Evolutionary conservation across 2,888 invertebrate genomes (phyloP).

Genomic region (Chalcis sispes): DNA sequence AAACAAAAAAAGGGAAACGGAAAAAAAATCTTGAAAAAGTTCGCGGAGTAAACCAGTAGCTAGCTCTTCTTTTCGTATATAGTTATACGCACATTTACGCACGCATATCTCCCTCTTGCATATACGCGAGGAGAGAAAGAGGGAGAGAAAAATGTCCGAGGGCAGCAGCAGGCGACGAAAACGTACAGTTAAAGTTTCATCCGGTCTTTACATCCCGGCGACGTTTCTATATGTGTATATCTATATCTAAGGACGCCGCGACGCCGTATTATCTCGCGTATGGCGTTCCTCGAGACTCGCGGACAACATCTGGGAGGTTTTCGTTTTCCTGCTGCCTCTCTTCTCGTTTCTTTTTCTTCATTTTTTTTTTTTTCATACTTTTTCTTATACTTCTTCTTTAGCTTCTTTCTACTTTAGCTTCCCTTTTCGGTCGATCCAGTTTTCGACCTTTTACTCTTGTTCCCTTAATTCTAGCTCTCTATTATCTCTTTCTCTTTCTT

Average conservation of each 20-base stretch:
- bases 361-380: slow-evolving; percentile 3
- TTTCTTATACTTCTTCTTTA: slow-evolving; percentile 18
- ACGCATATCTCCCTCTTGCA: no score
- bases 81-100: no score
- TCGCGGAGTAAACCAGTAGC: no score
- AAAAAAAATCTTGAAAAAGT: no score
- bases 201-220: not conserved
- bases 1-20: no score
- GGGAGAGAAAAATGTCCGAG: no score
- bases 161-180: no score
- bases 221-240: no score
- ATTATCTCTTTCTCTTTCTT: slow-evolving; percentile 35
- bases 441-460: slow-evolving; percentile 8
- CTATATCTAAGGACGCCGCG: no score
- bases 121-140: not conserved
- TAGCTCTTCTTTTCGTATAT: no score
- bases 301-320: slow-evolving; percentile 24
- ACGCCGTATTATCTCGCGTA: not conserved
- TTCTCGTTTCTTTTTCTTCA: not conserved
- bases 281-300: not conserved
- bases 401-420: slow-evolving; percentile 29
- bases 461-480: slow-evolving; percentile 30
- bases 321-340: not conserved
- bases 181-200: slow-evolving; percentile 20
- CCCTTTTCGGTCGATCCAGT: not conserved